Conservation (phyloP, 1,140 invertebrate species). For the Drosophila pandora region DNA sequence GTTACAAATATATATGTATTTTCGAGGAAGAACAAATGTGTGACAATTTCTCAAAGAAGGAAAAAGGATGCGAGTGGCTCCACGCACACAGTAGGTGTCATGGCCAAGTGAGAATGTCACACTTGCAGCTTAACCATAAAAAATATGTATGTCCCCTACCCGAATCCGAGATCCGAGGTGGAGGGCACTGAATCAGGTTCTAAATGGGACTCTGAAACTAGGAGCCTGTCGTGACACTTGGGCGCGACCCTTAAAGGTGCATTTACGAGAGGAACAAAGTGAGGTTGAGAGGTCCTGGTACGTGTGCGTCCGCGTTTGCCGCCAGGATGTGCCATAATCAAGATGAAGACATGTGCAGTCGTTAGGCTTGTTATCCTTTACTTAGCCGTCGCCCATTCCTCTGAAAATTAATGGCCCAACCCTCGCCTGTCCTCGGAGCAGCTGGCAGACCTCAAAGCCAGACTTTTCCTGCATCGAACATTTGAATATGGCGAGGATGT, state of each 20-base stretch:
- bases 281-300: conserved; percentile 48
- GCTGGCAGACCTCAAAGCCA: conserved; percentile 39
- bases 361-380: conserved; percentile 74
- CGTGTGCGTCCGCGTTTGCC: conserved; percentile 41
- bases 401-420: conserved; percentile 63
- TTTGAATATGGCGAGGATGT: conserved; percentile 65
- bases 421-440: conserved; percentile 32
- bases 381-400: conserved; percentile 60
- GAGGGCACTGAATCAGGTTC: background rate
- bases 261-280: conserved; percentile 17
- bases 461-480: conserved; percentile 41
- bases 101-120: conserved; percentile 76
- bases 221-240: conserved; percentile 29
- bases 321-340: conserved; percentile 53
- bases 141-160: conserved; percentile 32
- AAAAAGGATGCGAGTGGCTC: conserved; percentile 49
- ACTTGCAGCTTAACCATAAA: conserved; percentile 64
- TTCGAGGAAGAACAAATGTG: conserved; percentile 65
- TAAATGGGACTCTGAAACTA: background rate
- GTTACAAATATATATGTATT: conserved; percentile 15
- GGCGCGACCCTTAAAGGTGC: conserved; percentile 57
- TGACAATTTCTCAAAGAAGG: conserved; percentile 70
- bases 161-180: conserved; percentile 16
- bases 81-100: conserved; percentile 57
- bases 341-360: conserved; percentile 75